A percentile compares a stretch with the other conserved stretches of the same genome.
Evolutionary conservation across 2,797 vertebrate species (phyloP).

Genomic region (Petrocephalus sullivani): DNA sequence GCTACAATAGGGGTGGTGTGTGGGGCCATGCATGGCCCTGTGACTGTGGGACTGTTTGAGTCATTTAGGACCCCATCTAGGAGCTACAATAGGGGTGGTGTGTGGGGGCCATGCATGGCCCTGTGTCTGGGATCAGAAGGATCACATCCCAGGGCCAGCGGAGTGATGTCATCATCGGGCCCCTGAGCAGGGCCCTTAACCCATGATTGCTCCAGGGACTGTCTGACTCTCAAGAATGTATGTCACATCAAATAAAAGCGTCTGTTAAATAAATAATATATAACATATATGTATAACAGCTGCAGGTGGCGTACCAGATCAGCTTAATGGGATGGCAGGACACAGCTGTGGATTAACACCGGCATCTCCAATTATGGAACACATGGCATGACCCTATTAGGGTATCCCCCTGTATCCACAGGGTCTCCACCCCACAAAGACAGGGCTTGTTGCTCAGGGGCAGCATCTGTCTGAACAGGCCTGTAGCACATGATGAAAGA

Average conservation of each 20-base stretch:
- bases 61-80: background rate
- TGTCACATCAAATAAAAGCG: background rate
- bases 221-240: background rate
- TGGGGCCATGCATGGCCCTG: too few species aligned
- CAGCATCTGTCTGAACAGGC: background rate
- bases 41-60: background rate
- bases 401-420: background rate
- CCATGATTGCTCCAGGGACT: background rate
- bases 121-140: background rate
- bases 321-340: background rate
- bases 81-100: background rate
- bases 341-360: background rate
- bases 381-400: background rate
- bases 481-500: background rate
- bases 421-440: background rate
- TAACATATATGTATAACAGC: background rate
- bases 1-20: too few species aligned
- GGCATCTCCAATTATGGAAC: background rate
- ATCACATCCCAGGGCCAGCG: background rate
- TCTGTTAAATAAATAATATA: background rate
- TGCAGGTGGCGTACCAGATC: background rate
- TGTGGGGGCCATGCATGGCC: background rate
- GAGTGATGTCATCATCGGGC: background rate
- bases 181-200: background rate
- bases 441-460: background rate